These are phyloP conservation scores for Furcifer pardalis DNA, from an alignment of 2,797 vertebrate species.

Conservation along the genomic window DNA sequence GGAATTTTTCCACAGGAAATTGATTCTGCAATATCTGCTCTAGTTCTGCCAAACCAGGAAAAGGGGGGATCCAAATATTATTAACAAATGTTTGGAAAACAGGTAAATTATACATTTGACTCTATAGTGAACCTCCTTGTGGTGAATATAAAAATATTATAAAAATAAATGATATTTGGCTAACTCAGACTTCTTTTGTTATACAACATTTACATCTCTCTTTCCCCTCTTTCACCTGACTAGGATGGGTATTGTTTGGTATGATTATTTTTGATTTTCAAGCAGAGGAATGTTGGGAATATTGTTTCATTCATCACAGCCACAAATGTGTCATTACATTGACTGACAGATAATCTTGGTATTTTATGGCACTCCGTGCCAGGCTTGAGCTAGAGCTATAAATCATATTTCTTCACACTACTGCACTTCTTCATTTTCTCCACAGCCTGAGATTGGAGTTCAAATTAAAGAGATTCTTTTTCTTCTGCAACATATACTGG, in stretches of 20 bases:
- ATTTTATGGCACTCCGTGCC: constrained; percentile 52
- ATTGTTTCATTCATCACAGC: constrained; percentile 42
- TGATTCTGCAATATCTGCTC: not conserved
- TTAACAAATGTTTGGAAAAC: not conserved
- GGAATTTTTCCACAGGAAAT: not conserved
- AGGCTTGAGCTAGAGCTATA: constrained; percentile 57
- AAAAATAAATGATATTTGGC: not conserved
- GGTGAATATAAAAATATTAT: not conserved
- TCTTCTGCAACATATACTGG: constrained; percentile 32
- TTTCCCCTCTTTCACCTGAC: too few species aligned
- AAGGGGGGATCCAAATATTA: not conserved
- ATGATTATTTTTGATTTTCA: constrained; percentile 28
- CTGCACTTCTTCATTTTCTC: constrained; percentile 67
- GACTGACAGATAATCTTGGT: constrained; percentile 55
- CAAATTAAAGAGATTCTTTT: constrained; percentile 66
- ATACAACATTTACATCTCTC: not conserved
- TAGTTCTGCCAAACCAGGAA: not conserved
- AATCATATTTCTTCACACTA: constrained; percentile 65
- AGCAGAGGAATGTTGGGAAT: constrained; percentile 23
- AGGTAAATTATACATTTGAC: too few species aligned
- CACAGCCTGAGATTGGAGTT: constrained; percentile 69
- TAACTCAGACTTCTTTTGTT: not conserved
- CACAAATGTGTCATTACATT: constrained; percentile 46
- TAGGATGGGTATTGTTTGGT: constrained; percentile 40
- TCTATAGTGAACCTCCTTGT: not conserved